A percentile compares a stretch with the other conserved stretches of the same genome.
phyloP scores from a whole-genome alignment of 1,140 invertebrate genomes.

The Drosophila simulans region DNA sequence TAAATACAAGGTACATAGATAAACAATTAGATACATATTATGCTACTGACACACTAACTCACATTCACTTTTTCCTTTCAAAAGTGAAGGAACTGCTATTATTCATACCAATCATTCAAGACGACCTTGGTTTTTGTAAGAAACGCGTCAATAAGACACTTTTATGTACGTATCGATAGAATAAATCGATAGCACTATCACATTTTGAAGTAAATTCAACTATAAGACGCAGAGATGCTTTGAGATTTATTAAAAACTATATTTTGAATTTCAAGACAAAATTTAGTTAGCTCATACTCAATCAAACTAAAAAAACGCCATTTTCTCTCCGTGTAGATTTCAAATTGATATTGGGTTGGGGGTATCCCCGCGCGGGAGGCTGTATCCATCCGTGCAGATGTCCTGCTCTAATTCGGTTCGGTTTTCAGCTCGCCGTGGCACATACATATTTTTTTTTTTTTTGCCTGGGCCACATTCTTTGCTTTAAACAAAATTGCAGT shows the following conservation, averaged over 20 bases:
- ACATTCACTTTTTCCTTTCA: background rate
- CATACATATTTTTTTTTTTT: slow-evolving; percentile 22
- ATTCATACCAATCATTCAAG: background rate
- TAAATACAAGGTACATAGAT: background rate
- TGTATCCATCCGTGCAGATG: slow-evolving; percentile 55
- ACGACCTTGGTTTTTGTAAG: background rate
- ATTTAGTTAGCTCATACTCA: background rate
- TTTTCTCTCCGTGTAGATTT: slow-evolving; percentile 7
- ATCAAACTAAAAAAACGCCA: background rate
- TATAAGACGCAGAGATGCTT: too few species aligned
- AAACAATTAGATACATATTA: background rate
- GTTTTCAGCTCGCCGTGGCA: slow-evolving; percentile 21
- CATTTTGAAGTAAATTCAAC: background rate
- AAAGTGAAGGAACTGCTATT: background rate
- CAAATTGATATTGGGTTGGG: slow-evolving; percentile 4
- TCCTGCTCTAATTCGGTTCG: slow-evolving; percentile 64
- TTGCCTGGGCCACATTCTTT: slow-evolving; percentile 61
- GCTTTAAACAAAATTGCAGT: slow-evolving; percentile 79
- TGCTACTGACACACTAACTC: background rate
- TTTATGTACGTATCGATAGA: too few species aligned
- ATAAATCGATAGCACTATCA: background rate
- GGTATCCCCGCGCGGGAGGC: slow-evolving; percentile 4
- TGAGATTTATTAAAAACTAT: too few species aligned
- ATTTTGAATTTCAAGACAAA: too few species aligned
- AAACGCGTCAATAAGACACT: too few species aligned